A percentile compares a stretch with the other conserved stretches of the same genome.
Evolutionary conservation across 2,888 invertebrate genomes (phyloP).

Genomic region (Trilocha varians): DNA sequence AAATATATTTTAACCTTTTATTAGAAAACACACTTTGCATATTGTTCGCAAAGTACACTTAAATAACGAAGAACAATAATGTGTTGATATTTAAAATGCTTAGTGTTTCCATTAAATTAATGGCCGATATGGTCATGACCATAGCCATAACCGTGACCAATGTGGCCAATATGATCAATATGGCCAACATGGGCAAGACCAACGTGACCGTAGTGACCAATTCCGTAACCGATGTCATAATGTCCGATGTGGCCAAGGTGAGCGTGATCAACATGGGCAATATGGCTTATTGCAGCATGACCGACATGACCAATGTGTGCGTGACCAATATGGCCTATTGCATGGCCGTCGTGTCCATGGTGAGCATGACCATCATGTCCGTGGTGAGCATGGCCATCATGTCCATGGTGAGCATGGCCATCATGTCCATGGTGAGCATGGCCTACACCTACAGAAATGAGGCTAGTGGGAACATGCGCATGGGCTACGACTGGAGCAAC

Average conservation of each 20-base stretch:
- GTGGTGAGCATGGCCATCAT: constrained; percentile 11
- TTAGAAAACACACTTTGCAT: background rate
- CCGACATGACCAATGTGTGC: constrained; percentile 4
- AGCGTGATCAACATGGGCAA: constrained; percentile 8
- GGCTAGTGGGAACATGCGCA: constrained; percentile 17
- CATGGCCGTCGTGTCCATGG: constrained; percentile 11
- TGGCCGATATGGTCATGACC: constrained; percentile 8
- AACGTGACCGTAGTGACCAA: constrained; percentile 9
- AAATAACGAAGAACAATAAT: background rate
- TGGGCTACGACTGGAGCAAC: constrained; percentile 18
- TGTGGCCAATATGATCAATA: constrained; percentile 4
- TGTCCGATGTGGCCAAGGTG: constrained; percentile 9
- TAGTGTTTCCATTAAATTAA: constrained; percentile 5
- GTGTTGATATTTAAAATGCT: background rate
- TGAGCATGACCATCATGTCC: constrained; percentile 11
- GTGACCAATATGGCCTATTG: constrained; percentile 12
- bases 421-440: constrained; percentile 15
- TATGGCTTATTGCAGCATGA: constrained; percentile 6
- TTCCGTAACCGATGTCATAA: constrained; percentile 7
- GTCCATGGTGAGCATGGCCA: constrained; percentile 9
- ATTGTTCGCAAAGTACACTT: too few relatives aligned
- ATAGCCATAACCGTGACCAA: constrained; percentile 9
- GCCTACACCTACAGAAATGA: constrained; percentile 14
- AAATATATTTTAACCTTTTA: background rate
- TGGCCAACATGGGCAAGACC: constrained; percentile 15